Base-by-base conservation (phyloP, 2,797 vertebrate genomes). In the Lutjanus campechanus region DNA sequence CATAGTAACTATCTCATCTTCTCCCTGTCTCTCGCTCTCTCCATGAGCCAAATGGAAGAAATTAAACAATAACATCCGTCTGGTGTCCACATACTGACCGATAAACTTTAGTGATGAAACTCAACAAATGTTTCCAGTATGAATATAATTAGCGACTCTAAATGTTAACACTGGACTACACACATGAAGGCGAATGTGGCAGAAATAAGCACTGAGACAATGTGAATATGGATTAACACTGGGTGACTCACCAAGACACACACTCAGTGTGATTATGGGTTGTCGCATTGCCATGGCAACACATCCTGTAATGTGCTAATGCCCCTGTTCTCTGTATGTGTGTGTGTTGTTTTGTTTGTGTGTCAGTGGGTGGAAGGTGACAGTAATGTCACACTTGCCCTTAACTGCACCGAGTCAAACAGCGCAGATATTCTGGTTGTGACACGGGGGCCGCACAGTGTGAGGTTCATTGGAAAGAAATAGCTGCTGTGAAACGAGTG, bases 251-350 rank as follows among this genome's bases (percentile, higher is more conserved):
- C 76, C 71, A 60, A 78, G 71, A 77, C 73, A 64, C 76, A 82
- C 73, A 71, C 62, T 73, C 62, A 81, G 75, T 85, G 73, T 88
- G 88, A 94, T 94, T 92, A 89, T 85, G 85, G 89, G 90, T 90
- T 89, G 86, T 86, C 3, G n/a, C 61, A 49, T 90, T 80, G 10
- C 92, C 91, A 91, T 89, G 80, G 93, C 77, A 94, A 93, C 93
- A 83, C 83, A 83, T 93, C 85, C 82, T 87, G 86, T 82, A 76
- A 77, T 76, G 76, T 69, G 61, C 72, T 69, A 82, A 76, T 82
- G 69, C 50, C 41, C 87, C 66, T 58, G 79, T 46, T 80, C 65
- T 63, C 12, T 85, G 70, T 79, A 55, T 69, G 56, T 79, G 17
- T 63, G 53, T 81, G 61, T 56, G 50, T 47, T 20, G 66, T 17